Evolutionary conservation across 2,888 invertebrate species (phyloP).

Genomic region (Chrysina gloriosa): DNA sequence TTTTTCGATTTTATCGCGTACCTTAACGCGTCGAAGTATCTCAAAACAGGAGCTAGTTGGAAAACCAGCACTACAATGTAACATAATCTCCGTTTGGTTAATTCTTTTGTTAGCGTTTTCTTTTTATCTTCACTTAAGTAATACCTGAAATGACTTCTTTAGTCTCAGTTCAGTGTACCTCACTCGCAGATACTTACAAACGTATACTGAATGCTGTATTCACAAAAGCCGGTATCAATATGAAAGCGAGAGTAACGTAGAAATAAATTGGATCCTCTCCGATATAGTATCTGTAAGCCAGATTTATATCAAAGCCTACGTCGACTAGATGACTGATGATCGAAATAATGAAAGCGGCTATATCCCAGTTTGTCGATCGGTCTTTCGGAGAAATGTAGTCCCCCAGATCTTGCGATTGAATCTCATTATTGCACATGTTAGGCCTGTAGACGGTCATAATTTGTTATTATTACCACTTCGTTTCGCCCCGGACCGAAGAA

Average conservation of each 20-base stretch:
- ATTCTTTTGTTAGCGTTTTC: slow-evolving; percentile 68
- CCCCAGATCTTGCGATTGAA: slow-evolving; percentile 57
- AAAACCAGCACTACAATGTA: slow-evolving; percentile 73
- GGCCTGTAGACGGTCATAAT: slow-evolving; percentile 53
- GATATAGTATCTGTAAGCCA: slow-evolving; percentile 74
- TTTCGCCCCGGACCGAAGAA: neutral
- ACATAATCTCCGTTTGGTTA: slow-evolving; percentile 70
- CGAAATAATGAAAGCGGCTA: slow-evolving; percentile 74
- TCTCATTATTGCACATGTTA: slow-evolving; percentile 61
- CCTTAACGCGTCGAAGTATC: slow-evolving; percentile 73
- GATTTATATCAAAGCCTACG: slow-evolving; percentile 76
- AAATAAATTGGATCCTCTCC: slow-evolving; percentile 71
- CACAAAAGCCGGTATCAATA: slow-evolving; percentile 79
- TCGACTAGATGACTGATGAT: slow-evolving; percentile 78
- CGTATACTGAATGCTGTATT: slow-evolving; percentile 79
- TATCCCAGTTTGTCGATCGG: slow-evolving; percentile 71
- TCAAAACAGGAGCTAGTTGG: slow-evolving; percentile 79
- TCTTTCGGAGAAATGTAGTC: slow-evolving; percentile 73
- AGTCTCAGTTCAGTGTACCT: too few relatives aligned
- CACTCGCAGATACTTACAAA: slow-evolving; percentile 75
- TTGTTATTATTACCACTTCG: neutral
- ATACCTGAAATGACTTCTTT: slow-evolving; percentile 50
- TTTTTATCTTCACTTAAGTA: slow-evolving; percentile 69
- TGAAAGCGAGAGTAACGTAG: slow-evolving; percentile 76
- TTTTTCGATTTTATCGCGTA: slow-evolving; percentile 76